Evolutionary conservation across 53 echinoderm and acorn worm genomes (phyloP).

Genomic region (Astropecten irregularis): DNA sequence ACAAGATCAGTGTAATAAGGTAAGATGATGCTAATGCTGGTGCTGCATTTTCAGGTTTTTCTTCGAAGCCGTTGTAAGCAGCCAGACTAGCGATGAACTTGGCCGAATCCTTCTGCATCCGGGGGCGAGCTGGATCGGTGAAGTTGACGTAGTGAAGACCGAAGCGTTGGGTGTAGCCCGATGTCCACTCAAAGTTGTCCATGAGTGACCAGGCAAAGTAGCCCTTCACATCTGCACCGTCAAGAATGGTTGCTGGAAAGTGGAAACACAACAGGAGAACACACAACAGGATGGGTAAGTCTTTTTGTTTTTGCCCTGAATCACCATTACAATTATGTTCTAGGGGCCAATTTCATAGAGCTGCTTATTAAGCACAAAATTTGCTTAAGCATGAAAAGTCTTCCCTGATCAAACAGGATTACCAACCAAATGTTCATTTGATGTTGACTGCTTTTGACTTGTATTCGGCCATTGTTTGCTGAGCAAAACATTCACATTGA

Average conservation of each 20-base stretch:
- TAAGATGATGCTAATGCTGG: neutral
- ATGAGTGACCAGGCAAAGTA: constrained; percentile 96
- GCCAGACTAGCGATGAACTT: constrained; percentile 60
- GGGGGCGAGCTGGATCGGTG: constrained; percentile 64
- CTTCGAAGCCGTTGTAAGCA: constrained; percentile 73
- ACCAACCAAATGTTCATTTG: no score
- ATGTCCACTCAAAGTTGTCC: constrained; percentile 98
- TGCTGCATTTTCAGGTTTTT: neutral
- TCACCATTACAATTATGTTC: neutral
- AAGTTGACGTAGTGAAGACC: constrained; percentile 92
- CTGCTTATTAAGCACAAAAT: no score
- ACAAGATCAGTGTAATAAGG: neutral
- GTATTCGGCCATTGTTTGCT: no score
- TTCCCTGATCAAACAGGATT: no score
- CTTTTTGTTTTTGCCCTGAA: neutral
- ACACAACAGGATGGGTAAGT: neutral
- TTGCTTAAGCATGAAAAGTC: no score
- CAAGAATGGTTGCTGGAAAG: constrained; percentile 55
- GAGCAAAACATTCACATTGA: no score
- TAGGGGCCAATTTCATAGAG: no score
- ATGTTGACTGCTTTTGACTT: no score
- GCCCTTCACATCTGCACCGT: constrained; percentile 71
- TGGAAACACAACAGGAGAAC: neutral
- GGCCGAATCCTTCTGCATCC: constrained; percentile 71
- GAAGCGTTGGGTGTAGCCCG: constrained; percentile 90